A percentile compares a stretch with the other conserved stretches of the same genome.
Evolutionary conservation across 2,888 invertebrate genomes (phyloP).

Genomic region (Corbicula japonica): DNA sequence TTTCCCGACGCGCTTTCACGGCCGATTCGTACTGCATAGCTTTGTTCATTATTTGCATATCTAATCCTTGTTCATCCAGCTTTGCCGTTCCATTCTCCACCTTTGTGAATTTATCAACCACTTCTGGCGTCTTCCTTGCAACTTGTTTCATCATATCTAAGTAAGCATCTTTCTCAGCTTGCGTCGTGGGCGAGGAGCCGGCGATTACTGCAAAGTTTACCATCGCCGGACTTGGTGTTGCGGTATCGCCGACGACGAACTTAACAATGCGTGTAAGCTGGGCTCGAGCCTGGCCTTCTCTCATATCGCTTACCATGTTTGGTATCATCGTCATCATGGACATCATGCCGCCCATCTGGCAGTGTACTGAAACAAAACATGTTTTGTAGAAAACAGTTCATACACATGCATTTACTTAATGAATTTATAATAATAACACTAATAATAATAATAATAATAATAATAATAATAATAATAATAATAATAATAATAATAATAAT

Average conservation of each 20-base stretch:
- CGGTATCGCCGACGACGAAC: slow-evolving; percentile 18
- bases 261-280: slow-evolving; percentile 4
- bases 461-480: too few species aligned
- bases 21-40: slow-evolving; percentile 9
- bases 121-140: slow-evolving; percentile 18
- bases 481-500: too few species aligned
- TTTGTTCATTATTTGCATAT: slow-evolving; percentile 7
- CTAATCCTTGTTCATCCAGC: background rate
- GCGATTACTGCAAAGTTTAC: slow-evolving; percentile 31
- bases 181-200: slow-evolving; percentile 4
- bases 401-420: too few species aligned
- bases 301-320: slow-evolving; percentile 12
- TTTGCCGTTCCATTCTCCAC: background rate
- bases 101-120: slow-evolving; percentile 8
- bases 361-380: slow-evolving; percentile 10
- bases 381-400: too few species aligned
- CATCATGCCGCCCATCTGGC: slow-evolving; percentile 22
- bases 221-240: slow-evolving; percentile 30
- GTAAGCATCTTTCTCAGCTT: slow-evolving; percentile 23
- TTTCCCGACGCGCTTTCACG: background rate
- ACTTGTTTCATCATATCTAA: slow-evolving; percentile 24
- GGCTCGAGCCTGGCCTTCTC: slow-evolving; percentile 21
- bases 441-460: too few species aligned
- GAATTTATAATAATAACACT: too few species aligned
- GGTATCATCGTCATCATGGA: slow-evolving; percentile 8